Base-by-base conservation (phyloP, 2,113 vertebrate species). In the Brachypteracias leptosomus region DNA sequence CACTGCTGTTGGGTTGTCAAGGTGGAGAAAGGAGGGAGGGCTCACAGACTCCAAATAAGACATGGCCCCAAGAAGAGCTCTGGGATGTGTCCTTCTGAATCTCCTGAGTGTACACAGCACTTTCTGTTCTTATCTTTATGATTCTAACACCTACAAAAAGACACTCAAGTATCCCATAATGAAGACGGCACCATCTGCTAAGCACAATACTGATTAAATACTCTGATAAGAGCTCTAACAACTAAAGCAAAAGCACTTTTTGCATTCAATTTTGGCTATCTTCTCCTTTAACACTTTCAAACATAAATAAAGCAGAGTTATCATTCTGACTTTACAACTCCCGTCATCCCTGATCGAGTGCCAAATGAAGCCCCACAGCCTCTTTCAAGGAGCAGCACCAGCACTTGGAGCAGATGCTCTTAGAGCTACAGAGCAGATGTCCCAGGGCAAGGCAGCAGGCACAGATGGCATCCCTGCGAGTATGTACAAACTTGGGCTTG, bases 381-480 rank as follows among this genome's bases (percentile, higher is more conserved):
- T 81, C 93, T 87, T 77, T 40, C 38, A 71, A 92, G 91, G 65
- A 97, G 80, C 80, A 87, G 89, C 73, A 96, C 76, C 95, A 95
- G 80, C 57, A 81, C 84, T 96, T 49, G 49, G 0, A 81, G 89
- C 96, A 97, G 94, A 95, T 93, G 96, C 93, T 96, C 84, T 75
- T 25, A 61, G 65, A 95, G 86, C 91, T 87, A 91, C 89, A 75
- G 84, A 96, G 71, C 95, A 96, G 94, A 97, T 97, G 96, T 95
- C 95, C 89, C 94, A 89, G 94, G 93, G 94, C 96, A 96, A 89
- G 90, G 80, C 91, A 97, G 93, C 76, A 93, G 89, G 95, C 94
- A 93, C 96, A 97, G 94, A 97, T 93, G 95, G 93, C 93, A 89
- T 59, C 89, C 52, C 76, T 75, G 70, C 3, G 9, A 95, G 72